Evolutionary conservation across 2,797 vertebrate species (phyloP).

Genomic region (Oreochromis grahami): DNA sequence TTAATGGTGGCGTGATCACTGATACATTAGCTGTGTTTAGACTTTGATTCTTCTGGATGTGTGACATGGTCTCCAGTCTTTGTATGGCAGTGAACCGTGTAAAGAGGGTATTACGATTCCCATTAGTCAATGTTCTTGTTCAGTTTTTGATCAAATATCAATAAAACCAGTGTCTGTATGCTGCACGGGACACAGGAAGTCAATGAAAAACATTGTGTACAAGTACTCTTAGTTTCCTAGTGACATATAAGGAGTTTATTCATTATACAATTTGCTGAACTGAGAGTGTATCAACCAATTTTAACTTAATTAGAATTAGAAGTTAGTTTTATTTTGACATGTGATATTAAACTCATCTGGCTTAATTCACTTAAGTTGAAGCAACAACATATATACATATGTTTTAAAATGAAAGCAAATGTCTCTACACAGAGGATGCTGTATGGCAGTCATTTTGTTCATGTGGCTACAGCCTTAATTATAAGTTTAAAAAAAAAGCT

Average conservation of each 20-base stretch:
- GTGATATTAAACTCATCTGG: background rate
- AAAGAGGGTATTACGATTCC: fast-evolving
- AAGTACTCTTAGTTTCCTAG: background rate
- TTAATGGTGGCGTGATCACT: background rate
- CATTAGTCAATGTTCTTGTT: background rate
- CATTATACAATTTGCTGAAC: background rate
- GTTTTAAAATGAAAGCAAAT: background rate
- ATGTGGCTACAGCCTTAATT: background rate
- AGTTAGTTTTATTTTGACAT: background rate
- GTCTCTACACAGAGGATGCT: background rate
- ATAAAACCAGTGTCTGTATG: background rate
- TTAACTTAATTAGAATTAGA: background rate
- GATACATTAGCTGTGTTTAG: background rate
- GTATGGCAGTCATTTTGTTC: background rate
- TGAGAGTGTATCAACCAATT: fast-evolving
- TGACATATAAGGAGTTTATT: background rate
- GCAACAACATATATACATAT: background rate
- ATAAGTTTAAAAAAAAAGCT: background rate
- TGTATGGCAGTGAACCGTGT: background rate
- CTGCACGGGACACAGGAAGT: background rate
- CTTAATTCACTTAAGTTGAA: background rate
- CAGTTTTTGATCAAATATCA: background rate
- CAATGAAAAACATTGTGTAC: background rate
- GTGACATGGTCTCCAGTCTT: background rate
- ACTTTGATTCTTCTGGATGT: background rate